phyloP scores from a whole-genome alignment of 2,797 vertebrate species.

The Leuciscus waleckii region DNA sequence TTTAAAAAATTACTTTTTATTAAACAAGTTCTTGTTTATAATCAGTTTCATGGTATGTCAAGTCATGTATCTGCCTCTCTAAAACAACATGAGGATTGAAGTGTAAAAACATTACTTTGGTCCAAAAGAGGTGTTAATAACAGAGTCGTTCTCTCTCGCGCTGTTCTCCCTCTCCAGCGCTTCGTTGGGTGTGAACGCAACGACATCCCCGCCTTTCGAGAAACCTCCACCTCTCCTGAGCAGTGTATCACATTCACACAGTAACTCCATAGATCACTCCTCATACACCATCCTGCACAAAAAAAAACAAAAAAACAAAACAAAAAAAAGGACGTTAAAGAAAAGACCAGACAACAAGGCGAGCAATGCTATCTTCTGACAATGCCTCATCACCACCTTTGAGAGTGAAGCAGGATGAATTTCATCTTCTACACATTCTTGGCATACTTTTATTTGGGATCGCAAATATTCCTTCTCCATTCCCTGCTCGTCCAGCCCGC shows the following conservation, averaged over 20 bases:
- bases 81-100: not conserved
- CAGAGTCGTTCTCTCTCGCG: not conserved
- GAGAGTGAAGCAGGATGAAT: conserved; percentile 79
- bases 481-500: conserved; percentile 68
- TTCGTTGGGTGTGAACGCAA: conserved; percentile 50
- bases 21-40: not conserved
- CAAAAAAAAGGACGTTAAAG: conserved; percentile 56
- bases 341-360: conserved; percentile 60
- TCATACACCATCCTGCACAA: conserved; percentile 59
- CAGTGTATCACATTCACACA: conserved; percentile 63
- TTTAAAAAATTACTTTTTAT: not conserved
- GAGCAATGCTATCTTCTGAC: conserved; percentile 75
- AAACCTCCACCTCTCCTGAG: conserved; percentile 55
- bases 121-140: not conserved
- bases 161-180: conserved; percentile 33
- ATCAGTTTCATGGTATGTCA: not conserved
- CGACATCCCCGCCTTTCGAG: conserved; percentile 62
- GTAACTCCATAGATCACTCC: conserved; percentile 66
- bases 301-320: conserved; percentile 23
- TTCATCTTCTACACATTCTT: conserved; percentile 70
- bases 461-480: conserved; percentile 67
- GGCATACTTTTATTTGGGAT: conserved; percentile 70
- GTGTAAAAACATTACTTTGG: not conserved
- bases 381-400: conserved; percentile 66
- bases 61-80: not conserved